A percentile compares a stretch with the other conserved stretches of the same genome.
Evolutionary conservation across 2,797 vertebrate genomes (phyloP).

Genomic region (Sternotherus odoratus): DNA sequence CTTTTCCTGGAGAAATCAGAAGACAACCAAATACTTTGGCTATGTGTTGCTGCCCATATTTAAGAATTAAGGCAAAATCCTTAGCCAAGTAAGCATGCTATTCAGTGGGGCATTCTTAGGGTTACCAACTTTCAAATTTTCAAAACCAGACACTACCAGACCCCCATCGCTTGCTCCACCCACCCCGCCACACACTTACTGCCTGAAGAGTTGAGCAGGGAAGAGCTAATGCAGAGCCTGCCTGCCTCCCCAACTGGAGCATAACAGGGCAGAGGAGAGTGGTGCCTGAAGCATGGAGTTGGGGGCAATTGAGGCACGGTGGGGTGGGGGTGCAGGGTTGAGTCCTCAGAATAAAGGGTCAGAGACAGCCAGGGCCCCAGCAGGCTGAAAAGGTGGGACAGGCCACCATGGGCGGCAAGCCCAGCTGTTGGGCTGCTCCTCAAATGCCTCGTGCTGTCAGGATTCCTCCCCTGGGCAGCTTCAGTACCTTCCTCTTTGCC

Average conservation of each 20-base stretch:
- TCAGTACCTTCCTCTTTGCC: background rate
- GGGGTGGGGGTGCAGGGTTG: too few species aligned
- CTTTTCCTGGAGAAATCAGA: background rate
- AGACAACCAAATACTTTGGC: background rate
- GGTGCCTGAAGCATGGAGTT: too few species aligned
- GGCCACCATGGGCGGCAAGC: background rate
- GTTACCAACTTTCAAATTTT: background rate
- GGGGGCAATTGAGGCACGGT: too few species aligned
- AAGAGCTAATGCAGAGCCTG: background rate
- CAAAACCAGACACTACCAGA: background rate
- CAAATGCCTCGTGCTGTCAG: background rate
- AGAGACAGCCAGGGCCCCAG: background rate
- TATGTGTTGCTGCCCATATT: background rate
- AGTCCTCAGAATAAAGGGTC: too few species aligned
- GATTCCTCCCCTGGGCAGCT: background rate
- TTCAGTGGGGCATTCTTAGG: background rate
- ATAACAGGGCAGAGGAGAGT: too few species aligned
- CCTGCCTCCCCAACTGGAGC: background rate
- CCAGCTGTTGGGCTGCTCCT: background rate
- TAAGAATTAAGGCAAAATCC: constrained; percentile 19
- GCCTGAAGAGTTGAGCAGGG: background rate
- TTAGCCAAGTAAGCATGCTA: background rate
- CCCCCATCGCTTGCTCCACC: background rate
- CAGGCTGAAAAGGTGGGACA: background rate
- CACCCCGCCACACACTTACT: too few species aligned